Base-by-base conservation (phyloP, 64 coral and sea anemone species). In the Stichodactyla mertensii region DNA sequence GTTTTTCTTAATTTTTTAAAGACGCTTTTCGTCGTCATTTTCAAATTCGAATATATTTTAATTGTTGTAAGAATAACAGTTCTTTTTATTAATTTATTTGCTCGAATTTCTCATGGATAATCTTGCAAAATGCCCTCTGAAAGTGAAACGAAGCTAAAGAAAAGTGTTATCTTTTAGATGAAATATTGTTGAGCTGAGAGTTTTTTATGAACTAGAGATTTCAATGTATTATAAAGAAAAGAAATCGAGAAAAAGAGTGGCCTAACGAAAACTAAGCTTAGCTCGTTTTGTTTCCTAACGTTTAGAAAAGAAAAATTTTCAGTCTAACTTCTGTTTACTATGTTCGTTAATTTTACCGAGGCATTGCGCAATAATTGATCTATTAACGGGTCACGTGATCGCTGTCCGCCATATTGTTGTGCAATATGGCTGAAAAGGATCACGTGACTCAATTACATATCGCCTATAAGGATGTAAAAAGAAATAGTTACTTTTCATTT, bases 1-100 rank as follows among this genome's bases (percentile, higher is more conserved):
- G 36, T 45, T 11, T 74, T 74, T 74, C 69, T 74, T 74, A 74
- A 74, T 27, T 74, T 74, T 74, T 74, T 74, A 74, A 70, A 74
- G 27, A 11, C n/a, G 6, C 12, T 74, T 74, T 74, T 74, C 24
- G 69, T 74, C 27, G 22, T 31, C 69, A 23, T 27, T 74, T 74
- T 74, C 22, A 74, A 74, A 1, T 74, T 74, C 69, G 69, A 74
- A 74, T 31, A 74, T 74, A 74, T 74, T 36, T 74, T 74, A 74
- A 36, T 74, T 6, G 69, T 12, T 13, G 23, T 74, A 74, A 31
- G 8, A 74, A 31, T 74, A 4, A 74, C 26, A 28, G 23, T 74
- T 74, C 7, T 36, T 74, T 74, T 74, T 28, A 74, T 74, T 74
- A 74, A 74, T 74, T 74, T 74, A 74, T 74, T 69, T 74, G 7